These are phyloP conservation scores for Dascillus cervinus DNA, from an alignment of 2,888 invertebrate genomes.

Conservation along the genomic window DNA sequence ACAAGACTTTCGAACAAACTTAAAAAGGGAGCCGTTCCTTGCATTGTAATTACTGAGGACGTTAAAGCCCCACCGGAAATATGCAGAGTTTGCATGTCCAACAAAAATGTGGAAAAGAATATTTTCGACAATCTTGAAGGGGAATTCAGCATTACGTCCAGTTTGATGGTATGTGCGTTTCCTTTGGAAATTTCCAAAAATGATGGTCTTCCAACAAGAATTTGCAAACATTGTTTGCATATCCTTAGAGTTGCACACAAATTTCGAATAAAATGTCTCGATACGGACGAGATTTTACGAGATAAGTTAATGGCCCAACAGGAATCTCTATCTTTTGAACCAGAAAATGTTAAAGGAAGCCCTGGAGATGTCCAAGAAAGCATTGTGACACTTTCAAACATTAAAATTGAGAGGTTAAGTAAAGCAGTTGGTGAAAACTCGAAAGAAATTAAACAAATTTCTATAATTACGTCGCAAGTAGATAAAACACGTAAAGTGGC, in stretches of 20 bases:
- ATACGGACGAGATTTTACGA: slow-evolving; percentile 19
- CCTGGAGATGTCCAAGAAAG: not conserved
- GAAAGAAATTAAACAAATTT: too few relatives aligned
- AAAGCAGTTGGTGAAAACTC: too few relatives aligned
- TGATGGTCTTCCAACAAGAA: slow-evolving; percentile 29
- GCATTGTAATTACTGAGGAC: not conserved
- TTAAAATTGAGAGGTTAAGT: too few relatives aligned
- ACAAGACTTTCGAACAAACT: slow-evolving; percentile 4
- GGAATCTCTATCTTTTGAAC: too few relatives aligned
- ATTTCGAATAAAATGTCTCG: slow-evolving; percentile 28
- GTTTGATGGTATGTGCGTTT: slow-evolving; percentile 23
- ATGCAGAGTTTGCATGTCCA: slow-evolving; percentile 7
- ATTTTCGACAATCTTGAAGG: slow-evolving; percentile 9
- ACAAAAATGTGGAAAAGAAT: slow-evolving; percentile 2
- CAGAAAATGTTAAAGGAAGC: not conserved
- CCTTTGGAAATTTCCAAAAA: slow-evolving; percentile 24
- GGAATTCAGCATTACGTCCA: slow-evolving; percentile 10
- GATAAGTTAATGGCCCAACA: too few relatives aligned
- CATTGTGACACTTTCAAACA: not conserved
- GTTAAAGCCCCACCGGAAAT: not conserved
- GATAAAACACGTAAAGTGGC: not conserved
- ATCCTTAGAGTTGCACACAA: slow-evolving; percentile 25
- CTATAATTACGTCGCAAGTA: too few relatives aligned
- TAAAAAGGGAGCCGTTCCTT: slow-evolving; percentile 6
- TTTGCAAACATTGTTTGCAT: slow-evolving; percentile 29